Evolutionary conservation across 2,113 vertebrate genomes (phyloP).

Genomic region (Hippoglossus stenolepis): DNA sequence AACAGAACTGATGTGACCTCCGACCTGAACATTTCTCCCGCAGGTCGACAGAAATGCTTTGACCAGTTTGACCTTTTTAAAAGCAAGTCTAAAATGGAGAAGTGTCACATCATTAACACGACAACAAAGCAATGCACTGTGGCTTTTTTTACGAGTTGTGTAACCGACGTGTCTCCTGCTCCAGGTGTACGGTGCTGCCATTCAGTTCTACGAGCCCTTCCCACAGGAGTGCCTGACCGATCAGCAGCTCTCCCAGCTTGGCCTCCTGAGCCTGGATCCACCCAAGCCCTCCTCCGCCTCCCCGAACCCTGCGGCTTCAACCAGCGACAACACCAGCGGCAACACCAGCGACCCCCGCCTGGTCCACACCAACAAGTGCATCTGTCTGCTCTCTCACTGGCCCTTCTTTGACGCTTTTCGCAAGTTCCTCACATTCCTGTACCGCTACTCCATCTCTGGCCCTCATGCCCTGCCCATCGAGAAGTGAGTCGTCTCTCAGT

Average conservation of each 20-base stretch:
- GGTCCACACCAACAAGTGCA: slow-evolving; percentile 95
- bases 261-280: slow-evolving; percentile 77
- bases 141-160: neutral
- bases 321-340: neutral
- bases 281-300: slow-evolving; percentile 68
- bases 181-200: slow-evolving; percentile 97
- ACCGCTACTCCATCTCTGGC: slow-evolving; percentile 98
- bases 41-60: neutral
- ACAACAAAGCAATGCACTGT: too few relatives aligned
- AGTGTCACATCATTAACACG: neutral
- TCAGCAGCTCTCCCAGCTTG: slow-evolving; percentile 90
- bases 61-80: neutral
- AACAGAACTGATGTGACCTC: neutral
- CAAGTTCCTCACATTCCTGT: slow-evolving; percentile 98
- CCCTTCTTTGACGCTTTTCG: slow-evolving; percentile 98
- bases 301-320: slow-evolving; percentile 30
- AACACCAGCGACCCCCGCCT: slow-evolving; percentile 21
- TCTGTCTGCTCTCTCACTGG: slow-evolving; percentile 98
- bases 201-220: slow-evolving; percentile 96
- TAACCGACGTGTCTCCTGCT: slow-evolving; percentile 18
- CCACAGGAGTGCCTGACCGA: slow-evolving; percentile 90
- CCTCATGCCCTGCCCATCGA: slow-evolving; percentile 97
- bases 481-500: slow-evolving; percentile 87
- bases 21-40: neutral
- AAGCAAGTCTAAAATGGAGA: too few relatives aligned